phyloP scores from a whole-genome alignment of 2,113 vertebrate genomes.

The Pangasianodon hypophthalmus region DNA sequence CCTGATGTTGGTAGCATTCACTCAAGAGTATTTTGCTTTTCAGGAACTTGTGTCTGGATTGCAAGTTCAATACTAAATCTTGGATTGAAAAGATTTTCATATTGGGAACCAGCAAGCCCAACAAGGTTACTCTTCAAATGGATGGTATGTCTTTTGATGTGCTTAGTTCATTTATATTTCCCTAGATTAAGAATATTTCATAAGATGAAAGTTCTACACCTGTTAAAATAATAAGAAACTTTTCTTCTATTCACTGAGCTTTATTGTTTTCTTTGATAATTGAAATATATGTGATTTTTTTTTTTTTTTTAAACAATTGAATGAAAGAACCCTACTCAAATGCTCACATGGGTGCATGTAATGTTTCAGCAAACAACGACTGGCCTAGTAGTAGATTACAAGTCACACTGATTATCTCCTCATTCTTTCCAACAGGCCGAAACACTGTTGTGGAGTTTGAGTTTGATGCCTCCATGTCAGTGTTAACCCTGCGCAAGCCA shows the following conservation, averaged over 20 bases:
- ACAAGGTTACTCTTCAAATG: slow-evolving; percentile 72
- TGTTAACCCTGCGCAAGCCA: slow-evolving; percentile 85
- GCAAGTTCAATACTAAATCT: slow-evolving; percentile 75
- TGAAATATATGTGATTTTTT: background rate
- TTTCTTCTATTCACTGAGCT: background rate
- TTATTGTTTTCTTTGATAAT: background rate
- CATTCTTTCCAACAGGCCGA: slow-evolving; percentile 66
- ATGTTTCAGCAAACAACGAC: background rate
- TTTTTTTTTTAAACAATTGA: background rate
- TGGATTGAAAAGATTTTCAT: slow-evolving; percentile 86
- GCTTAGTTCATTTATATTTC: background rate
- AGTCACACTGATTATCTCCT: background rate
- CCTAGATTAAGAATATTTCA: background rate
- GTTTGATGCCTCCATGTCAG: slow-evolving; percentile 79
- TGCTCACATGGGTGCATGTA: background rate
- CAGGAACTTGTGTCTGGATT: slow-evolving; percentile 77
- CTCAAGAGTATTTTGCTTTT: background rate
- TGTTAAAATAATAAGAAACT: background rate
- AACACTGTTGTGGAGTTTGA: slow-evolving; percentile 81
- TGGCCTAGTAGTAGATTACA: background rate
- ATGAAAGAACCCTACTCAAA: background rate
- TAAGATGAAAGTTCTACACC: background rate
- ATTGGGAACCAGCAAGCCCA: slow-evolving; percentile 82
- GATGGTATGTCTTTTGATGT: slow-evolving; percentile 71
- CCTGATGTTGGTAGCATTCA: background rate